These are phyloP conservation scores for Fopius arisanus DNA, from an alignment of 1,140 invertebrate species.

Conservation along the genomic window DNA sequence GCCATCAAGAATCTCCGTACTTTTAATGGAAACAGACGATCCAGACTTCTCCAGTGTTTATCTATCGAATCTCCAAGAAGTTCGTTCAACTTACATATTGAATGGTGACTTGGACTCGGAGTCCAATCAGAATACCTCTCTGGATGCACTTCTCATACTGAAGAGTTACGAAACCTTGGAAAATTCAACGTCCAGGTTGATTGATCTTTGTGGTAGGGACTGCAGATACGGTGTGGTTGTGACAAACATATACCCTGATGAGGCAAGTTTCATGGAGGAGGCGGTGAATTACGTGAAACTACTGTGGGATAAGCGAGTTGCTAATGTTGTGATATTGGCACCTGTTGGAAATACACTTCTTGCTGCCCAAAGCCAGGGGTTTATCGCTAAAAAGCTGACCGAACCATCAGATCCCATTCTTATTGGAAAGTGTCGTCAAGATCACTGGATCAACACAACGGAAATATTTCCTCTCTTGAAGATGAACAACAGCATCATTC, in stretches of 20 bases:
- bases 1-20: constrained; percentile 13
- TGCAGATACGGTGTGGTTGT: constrained; percentile 43
- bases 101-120: constrained; percentile 6
- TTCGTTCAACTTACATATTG: constrained; percentile 30
- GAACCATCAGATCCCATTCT: constrained; percentile 32
- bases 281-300: constrained; percentile 17
- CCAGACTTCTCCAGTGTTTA: constrained; percentile 5
- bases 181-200: not conserved
- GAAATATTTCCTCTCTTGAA: constrained; percentile 10
- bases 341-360: constrained; percentile 30
- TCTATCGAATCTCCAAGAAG: constrained; percentile 14
- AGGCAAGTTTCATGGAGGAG: constrained; percentile 40
- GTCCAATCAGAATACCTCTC: not conserved
- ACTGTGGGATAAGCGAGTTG: constrained; percentile 41
- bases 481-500: constrained; percentile 36
- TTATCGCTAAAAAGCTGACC: constrained; percentile 27
- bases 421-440: constrained; percentile 38
- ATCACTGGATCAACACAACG: constrained; percentile 1
- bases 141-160: constrained; percentile 40
- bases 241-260: constrained; percentile 23
- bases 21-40: constrained; percentile 13
- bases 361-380: constrained; percentile 41
- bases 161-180: constrained; percentile 32
- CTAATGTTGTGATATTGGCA: constrained; percentile 42
- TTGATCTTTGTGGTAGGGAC: constrained; percentile 40